Base-by-base conservation (phyloP, 1,140 invertebrate species). In the Reticulitermes speratus region DNA sequence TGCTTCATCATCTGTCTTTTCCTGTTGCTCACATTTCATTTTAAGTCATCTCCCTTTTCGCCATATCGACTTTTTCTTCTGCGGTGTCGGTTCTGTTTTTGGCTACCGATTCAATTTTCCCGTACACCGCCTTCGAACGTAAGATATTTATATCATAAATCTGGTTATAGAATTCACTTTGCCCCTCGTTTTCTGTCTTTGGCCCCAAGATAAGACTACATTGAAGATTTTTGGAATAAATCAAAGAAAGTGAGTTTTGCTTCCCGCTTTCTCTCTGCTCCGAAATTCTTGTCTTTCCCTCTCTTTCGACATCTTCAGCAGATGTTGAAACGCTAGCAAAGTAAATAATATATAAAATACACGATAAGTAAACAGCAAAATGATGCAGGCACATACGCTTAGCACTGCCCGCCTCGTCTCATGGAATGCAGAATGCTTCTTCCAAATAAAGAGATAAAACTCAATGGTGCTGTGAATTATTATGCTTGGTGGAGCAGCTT, bases 61-160 rank as follows among this genome's bases (percentile, higher is more conserved):
- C 19, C 19, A 21, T 55, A 55, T 55, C 52, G 52, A 21, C 19
- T 55, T 55, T 55, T 21, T 21, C 52, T 55, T 11, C 25, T 25
- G 0, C 25, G 65, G 25, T 30, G 14, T 75, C n/a, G 25, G 9
- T 9, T n/a, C 65, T 75, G 65, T 75, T 25, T 75, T 75, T n/a
- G 16, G 83, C 12, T 84, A 45, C 52, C 83, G 83, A 84, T 84
- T 84, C 83, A 84, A 84, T 84, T 84, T 84, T 84, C 83, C 83
- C 30, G 9, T 48, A 84, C 48, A 59, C 16, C 48, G 45, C n/a
- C 83, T 84, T 52, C 83, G 48, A 59, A 84, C n/a, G 44, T 11
- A 30, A 48, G 30, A 84, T 84, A 84, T 84, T 84, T 84, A 21
- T n/a, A 84, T 59, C 83, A 84, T 84, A 84, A 84, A 84, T 84